A percentile compares a stretch with the other conserved stretches of the same genome.
phyloP scores from a whole-genome alignment of 2,888 invertebrate species.

The Julus scandinavius region DNA sequence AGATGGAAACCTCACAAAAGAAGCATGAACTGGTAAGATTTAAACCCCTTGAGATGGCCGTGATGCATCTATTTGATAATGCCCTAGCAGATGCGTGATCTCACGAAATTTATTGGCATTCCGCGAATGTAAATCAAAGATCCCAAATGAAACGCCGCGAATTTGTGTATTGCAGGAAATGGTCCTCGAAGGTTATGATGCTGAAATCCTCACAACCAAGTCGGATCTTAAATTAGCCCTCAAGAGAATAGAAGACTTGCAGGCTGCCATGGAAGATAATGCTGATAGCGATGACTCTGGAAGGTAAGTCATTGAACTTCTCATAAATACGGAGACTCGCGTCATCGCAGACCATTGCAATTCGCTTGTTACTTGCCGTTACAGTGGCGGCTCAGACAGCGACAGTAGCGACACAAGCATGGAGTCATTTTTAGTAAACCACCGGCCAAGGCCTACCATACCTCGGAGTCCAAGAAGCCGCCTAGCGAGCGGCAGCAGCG shows the following conservation, averaged over 20 bases:
- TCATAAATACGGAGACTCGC: not conserved
- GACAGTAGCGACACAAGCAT: constrained; percentile 59
- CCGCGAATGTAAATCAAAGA: no score
- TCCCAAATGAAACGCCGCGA: not conserved
- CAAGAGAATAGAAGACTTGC: constrained; percentile 89
- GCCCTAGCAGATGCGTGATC: no score
- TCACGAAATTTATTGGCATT: no score
- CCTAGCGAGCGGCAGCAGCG: constrained; percentile 58
- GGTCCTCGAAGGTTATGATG: constrained; percentile 66
- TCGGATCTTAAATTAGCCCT: constrained; percentile 86
- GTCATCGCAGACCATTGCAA: not conserved
- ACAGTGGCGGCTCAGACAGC: constrained; percentile 59
- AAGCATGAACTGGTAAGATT: constrained; percentile 75
- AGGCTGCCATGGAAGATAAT: constrained; percentile 85
- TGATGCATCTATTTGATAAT: not conserved
- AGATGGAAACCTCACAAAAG: constrained; percentile 79
- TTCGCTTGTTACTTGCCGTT: not conserved
- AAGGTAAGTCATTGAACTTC: constrained; percentile 29
- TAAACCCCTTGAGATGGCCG: not conserved
- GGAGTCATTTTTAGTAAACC: constrained; percentile 57
- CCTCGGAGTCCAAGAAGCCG: constrained; percentile 52
- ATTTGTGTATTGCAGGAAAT: constrained; percentile 52
- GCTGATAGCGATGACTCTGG: constrained; percentile 60
- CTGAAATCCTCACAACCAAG: constrained; percentile 66
- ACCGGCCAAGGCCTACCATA: constrained; percentile 57